Percentiles rank a stretch among this genome's conserved stretches.
Conservation (phyloP, 2,888 invertebrate genomes). For the Aphidoletes aphidimyza region DNA sequence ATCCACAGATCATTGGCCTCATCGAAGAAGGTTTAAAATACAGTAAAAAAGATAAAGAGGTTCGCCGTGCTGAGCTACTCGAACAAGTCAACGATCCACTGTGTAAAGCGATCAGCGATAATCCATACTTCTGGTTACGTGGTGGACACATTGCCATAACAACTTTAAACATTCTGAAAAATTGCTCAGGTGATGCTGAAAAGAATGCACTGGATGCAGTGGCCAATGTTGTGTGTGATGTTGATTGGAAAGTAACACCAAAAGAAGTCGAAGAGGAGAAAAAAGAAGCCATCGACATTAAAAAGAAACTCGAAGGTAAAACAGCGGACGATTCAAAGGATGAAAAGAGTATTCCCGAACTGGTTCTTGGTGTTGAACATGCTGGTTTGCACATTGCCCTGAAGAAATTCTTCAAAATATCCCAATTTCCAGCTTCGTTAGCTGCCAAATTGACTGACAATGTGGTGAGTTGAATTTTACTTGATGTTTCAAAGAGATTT, state of each 20-base stretch:
- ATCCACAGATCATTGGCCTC: constrained; percentile 80
- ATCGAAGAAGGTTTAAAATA: constrained; percentile 80
- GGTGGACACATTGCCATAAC: constrained; percentile 75
- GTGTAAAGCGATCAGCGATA: constrained; percentile 69
- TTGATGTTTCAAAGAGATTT: constrained; percentile 3
- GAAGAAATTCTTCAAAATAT: constrained; percentile 76
- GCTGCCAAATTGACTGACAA: constrained; percentile 68
- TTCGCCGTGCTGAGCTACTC: constrained; percentile 76
- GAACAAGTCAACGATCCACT: constrained; percentile 73
- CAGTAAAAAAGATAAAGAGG: constrained; percentile 77
- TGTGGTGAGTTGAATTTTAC: constrained; percentile 65
- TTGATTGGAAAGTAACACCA: constrained; percentile 69
- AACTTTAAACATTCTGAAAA: constrained; percentile 76
- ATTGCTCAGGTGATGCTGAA: constrained; percentile 66
- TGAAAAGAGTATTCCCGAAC: constrained; percentile 61
- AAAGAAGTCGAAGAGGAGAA: constrained; percentile 58
- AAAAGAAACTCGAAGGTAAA: constrained; percentile 55
- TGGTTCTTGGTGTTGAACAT: constrained; percentile 73
- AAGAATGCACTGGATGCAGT: constrained; percentile 67
- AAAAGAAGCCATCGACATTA: constrained; percentile 45
- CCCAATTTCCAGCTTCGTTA: constrained; percentile 71
- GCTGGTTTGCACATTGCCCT: constrained; percentile 80
- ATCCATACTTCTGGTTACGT: constrained; percentile 76
- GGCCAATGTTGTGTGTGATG: constrained; percentile 66
- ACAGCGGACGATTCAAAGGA: constrained; percentile 61